A percentile compares a stretch with the other conserved stretches of the same genome.
These are phyloP conservation scores for Penaeus vannamei DNA, from an alignment of 1,140 invertebrate genomes.

Conservation along the genomic window DNA sequence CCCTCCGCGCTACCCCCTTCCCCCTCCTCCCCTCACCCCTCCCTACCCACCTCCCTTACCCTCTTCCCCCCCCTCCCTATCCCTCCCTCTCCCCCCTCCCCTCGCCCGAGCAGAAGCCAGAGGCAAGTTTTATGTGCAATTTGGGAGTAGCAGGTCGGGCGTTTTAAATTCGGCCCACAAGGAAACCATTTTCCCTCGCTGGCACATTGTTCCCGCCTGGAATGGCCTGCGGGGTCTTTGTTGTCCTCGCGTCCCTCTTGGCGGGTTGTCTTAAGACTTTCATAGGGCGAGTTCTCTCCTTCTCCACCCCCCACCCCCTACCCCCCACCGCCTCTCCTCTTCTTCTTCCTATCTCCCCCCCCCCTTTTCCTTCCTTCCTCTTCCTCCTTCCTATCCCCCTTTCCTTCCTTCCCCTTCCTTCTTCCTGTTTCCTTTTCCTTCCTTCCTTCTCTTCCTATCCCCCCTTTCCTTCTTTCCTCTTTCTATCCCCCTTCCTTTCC, in stretches of 20 bases:
- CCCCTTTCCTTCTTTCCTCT: too few relatives aligned
- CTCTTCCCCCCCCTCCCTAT: background rate
- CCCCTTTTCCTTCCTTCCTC: conserved; percentile 31
- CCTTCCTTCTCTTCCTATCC: background rate
- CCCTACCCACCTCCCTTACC: background rate
- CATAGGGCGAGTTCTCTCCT: conserved; percentile 61
- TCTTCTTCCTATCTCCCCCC: too few relatives aligned
- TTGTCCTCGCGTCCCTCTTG: conserved; percentile 48
- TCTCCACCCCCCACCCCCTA: conserved; percentile 67
- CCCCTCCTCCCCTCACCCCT: background rate
- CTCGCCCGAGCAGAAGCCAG: background rate
- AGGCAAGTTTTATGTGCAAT: conserved; percentile 66
- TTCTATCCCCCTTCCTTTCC: background rate
- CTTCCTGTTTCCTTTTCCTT: background rate
- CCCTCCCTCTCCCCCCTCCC: background rate
- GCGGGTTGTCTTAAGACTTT: conserved; percentile 47
- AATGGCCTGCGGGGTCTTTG: conserved; percentile 17
- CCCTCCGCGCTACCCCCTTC: background rate
- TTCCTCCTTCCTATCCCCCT: conserved; percentile 69
- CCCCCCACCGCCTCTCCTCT: background rate
- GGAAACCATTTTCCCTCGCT: conserved; percentile 62
- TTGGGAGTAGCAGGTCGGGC: conserved; percentile 56
- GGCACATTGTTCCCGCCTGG: conserved; percentile 59
- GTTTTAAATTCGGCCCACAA: conserved; percentile 63
- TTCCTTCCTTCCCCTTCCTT: too few relatives aligned